These are phyloP conservation scores for Holothuria scabra DNA, from an alignment of 53 echinoderm and acorn worm species.

Conservation along the genomic window DNA sequence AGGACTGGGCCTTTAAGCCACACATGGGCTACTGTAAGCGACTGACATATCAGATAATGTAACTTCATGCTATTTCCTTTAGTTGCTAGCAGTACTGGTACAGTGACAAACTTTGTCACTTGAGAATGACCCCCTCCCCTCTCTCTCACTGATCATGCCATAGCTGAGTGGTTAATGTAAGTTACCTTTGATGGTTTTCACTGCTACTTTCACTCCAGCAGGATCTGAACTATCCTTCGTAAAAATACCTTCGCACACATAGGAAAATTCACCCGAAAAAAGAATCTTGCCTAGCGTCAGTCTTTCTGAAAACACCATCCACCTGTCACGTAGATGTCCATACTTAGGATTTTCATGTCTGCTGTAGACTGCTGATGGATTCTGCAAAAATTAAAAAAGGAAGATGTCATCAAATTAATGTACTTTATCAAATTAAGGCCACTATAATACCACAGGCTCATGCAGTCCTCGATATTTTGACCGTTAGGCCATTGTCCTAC, in stretches of 20 bases:
- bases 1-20: no score
- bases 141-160: not conserved
- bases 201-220: constrained; percentile 69
- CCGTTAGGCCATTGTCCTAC: no score
- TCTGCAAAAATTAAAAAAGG: not conserved
- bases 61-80: no score
- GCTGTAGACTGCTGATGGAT: constrained; percentile 52
- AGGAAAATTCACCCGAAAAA: constrained; percentile 88
- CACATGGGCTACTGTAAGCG: no score
- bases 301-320: constrained; percentile 76
- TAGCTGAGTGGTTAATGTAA: not conserved
- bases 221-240: constrained; percentile 50
- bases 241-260: constrained; percentile 83
- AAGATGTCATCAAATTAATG: no score
- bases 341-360: constrained; percentile 49
- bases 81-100: no score
- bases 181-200: constrained; percentile 82
- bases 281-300: constrained; percentile 80
- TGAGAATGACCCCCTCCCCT: no score
- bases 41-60: no score
- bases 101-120: no score
- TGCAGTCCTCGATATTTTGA: no score
- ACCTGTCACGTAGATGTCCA: constrained; percentile 77
- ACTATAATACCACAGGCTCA: no score
- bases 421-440: no score